A percentile compares a stretch with the other conserved stretches of the same genome.
Evolutionary conservation across 2,888 invertebrate species (phyloP).

Genomic region (Cenopis cana): DNA sequence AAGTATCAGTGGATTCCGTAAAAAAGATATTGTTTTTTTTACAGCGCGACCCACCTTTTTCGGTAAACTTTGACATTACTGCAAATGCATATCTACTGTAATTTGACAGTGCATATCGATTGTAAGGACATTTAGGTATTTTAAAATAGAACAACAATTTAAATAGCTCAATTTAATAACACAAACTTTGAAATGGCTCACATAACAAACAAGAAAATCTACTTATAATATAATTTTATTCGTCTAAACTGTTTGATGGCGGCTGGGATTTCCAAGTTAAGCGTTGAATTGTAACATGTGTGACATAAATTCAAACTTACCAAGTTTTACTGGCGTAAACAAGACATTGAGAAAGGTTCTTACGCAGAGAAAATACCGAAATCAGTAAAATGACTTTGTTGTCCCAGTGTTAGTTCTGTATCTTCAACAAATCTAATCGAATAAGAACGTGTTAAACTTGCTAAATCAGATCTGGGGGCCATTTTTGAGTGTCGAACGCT

Average conservation of each 20-base stretch:
- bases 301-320: constrained; percentile 40
- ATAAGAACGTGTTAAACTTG: no score
- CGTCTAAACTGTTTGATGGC: not conserved
- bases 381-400: not conserved
- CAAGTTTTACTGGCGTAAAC: constrained; percentile 35
- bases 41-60: no score
- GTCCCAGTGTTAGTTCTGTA: not conserved
- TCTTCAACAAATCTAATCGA: no score
- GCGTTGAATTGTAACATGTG: constrained; percentile 37
- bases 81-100: no score
- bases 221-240: constrained; percentile 17
- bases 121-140: no score
- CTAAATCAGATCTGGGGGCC: no score
- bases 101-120: no score
- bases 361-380: not conserved
- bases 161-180: not conserved
- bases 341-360: constrained; percentile 36
- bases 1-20: no score
- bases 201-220: constrained; percentile 10
- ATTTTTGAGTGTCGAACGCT: no score
- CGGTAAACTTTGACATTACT: no score
- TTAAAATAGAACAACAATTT: no score
- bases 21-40: no score
- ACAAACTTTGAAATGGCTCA: not conserved
- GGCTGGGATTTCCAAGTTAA: constrained; percentile 24